A percentile compares a stretch with the other conserved stretches of the same genome.
phyloP scores from a whole-genome alignment of 2,113 vertebrate genomes.

The Otocyon megalotis region DNA sequence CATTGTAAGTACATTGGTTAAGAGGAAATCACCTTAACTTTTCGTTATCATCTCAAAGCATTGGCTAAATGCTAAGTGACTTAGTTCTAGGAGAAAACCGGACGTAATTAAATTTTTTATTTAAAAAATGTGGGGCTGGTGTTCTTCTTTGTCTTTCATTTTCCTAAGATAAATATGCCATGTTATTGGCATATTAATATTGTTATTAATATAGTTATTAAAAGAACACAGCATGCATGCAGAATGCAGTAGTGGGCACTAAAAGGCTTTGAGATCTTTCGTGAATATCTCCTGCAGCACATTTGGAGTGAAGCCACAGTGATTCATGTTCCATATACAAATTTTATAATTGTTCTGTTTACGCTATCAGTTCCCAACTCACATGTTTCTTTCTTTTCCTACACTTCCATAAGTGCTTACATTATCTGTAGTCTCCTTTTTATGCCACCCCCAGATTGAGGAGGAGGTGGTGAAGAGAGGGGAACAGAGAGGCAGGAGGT shows the following conservation, averaged over 20 bases:
- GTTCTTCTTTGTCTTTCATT: conserved; percentile 69
- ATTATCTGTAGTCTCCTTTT: conserved; percentile 6
- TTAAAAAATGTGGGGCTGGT: conserved; percentile 14
- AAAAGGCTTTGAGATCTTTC: conserved; percentile 14
- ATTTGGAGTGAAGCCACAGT: conserved; percentile 27
- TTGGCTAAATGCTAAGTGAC: conserved; percentile 43
- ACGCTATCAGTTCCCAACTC: conserved; percentile 34
- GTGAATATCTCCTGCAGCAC: conserved; percentile 5
- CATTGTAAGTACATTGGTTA: background rate
- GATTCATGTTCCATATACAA: conserved; percentile 24
- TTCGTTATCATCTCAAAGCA: conserved; percentile 68
- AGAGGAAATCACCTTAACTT: conserved; percentile 64
- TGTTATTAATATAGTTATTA: conserved; percentile 53
- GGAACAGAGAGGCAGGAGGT: background rate
- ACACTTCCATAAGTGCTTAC: conserved; percentile 46
- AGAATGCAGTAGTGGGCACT: conserved; percentile 29
- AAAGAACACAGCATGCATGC: conserved; percentile 49
- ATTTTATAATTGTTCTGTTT: conserved; percentile 46
- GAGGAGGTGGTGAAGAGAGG: background rate
- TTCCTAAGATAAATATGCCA: conserved; percentile 53
- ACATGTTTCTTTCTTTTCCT: conserved; percentile 41
- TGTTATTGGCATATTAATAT: background rate
- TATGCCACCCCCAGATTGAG: background rate
- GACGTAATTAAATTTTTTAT: conserved; percentile 54
- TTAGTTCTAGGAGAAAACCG: conserved; percentile 65